These are phyloP conservation scores for Gorsachius magnificus DNA, from an alignment of 2,797 vertebrate genomes.

Conservation along the genomic window DNA sequence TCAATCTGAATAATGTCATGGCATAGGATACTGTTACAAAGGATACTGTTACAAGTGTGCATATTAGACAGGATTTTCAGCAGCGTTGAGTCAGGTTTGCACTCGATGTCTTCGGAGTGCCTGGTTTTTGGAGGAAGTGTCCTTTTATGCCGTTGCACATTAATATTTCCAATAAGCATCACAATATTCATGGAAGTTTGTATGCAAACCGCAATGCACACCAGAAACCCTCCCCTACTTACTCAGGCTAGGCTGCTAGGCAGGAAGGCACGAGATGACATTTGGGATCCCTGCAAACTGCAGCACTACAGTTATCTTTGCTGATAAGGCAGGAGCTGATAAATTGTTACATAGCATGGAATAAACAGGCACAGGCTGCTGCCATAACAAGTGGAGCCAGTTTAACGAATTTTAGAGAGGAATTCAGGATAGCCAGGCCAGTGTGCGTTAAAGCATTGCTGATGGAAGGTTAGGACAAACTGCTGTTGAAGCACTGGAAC, in stretches of 20 bases:
- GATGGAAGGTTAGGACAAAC: background rate
- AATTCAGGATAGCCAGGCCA: background rate
- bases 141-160: background rate
- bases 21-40: rapidly evolving
- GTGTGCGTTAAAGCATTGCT: background rate
- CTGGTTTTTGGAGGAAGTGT: background rate
- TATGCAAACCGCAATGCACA: background rate
- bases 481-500: background rate
- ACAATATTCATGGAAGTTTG: background rate
- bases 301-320: background rate
- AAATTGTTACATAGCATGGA: background rate
- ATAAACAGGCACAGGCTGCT: background rate
- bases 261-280: background rate
- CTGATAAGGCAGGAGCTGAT: background rate
- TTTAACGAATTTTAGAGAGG: background rate
- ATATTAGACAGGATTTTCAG: background rate
- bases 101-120: background rate
- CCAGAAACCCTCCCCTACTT: background rate
- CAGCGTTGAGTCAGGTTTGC: background rate
- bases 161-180: background rate
- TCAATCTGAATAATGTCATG: background rate
- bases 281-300: background rate
- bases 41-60: rapidly evolving
- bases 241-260: background rate
- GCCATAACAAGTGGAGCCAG: background rate